These are phyloP conservation scores for Vimba vimba DNA, from an alignment of 2,113 vertebrate species.

Conservation along the genomic window DNA sequence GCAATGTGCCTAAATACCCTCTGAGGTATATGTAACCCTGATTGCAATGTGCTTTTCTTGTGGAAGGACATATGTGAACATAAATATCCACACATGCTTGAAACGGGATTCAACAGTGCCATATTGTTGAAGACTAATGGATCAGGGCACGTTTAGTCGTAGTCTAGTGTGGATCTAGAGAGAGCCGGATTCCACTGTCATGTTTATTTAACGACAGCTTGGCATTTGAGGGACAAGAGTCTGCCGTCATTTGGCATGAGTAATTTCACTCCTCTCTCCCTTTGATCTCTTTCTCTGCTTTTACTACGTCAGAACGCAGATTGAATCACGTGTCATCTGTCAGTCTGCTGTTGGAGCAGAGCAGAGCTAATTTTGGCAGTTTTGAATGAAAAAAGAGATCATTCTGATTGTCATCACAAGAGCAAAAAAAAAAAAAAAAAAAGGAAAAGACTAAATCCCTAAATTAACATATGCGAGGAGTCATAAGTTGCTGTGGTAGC, in stretches of 20 bases:
- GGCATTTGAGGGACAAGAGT: constrained; percentile 55
- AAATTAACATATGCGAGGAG: not conserved
- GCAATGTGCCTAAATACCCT: not conserved
- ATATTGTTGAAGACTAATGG: not conserved
- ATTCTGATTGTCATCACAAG: not conserved
- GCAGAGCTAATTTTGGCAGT: not conserved
- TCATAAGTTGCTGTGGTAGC: not conserved
- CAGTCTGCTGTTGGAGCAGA: not conserved
- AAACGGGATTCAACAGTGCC: not conserved
- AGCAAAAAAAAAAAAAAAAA: not conserved
- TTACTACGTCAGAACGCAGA: not conserved
- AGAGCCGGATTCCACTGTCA: not conserved
- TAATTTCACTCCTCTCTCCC: constrained; percentile 11
- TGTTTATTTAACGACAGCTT: constrained; percentile 50
- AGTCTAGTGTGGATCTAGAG: not conserved
- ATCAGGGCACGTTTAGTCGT: not conserved
- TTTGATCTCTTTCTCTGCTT: not conserved
- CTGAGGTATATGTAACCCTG: not conserved
- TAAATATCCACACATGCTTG: not conserved
- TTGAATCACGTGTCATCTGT: constrained; percentile 10
- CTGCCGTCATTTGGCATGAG: constrained; percentile 45
- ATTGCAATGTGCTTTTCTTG: not conserved
- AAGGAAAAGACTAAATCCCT: not conserved
- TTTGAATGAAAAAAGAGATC: not conserved
- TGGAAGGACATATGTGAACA: not conserved